phyloP scores from a whole-genome alignment of 2,888 invertebrate species.

The Barypeithes pellucidus region DNA sequence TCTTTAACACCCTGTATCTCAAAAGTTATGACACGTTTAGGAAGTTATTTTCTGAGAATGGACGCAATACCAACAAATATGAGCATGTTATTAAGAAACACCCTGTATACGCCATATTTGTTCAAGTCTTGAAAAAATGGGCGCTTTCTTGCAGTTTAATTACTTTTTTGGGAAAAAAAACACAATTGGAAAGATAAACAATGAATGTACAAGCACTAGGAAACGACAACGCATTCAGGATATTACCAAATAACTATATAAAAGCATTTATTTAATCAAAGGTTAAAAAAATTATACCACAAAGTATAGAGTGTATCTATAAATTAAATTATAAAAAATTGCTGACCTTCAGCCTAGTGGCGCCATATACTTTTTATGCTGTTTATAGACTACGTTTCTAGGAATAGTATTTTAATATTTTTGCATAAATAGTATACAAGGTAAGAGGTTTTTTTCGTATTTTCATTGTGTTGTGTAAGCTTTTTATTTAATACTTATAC shows the following conservation, averaged over 20 bases:
- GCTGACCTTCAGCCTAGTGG: constrained; percentile 33
- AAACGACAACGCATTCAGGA: background rate
- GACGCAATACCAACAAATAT: no score
- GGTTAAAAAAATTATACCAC: constrained; percentile 31
- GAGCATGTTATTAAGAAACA: no score
- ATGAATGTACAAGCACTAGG: no score
- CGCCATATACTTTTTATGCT: constrained; percentile 29
- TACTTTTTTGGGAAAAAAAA: no score
- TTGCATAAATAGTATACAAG: constrained; percentile 36
- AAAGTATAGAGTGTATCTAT: constrained; percentile 26
- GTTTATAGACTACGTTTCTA: constrained; percentile 23
- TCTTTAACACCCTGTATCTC: no score
- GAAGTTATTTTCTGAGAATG: no score
- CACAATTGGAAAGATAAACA: no score
- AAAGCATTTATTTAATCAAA: constrained; percentile 17
- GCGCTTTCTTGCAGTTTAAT: no score
- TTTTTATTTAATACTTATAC: no score
- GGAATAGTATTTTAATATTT: constrained; percentile 28
- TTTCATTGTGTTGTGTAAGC: constrained; percentile 27
- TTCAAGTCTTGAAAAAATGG: no score
- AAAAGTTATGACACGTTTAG: no score
- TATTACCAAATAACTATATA: constrained; percentile 10
- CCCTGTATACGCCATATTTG: no score
- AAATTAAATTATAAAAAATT: constrained; percentile 25
- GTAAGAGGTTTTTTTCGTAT: constrained; percentile 17